These are phyloP conservation scores for Perizoma affinitatum DNA, from an alignment of 2,888 invertebrate genomes.

Conservation along the genomic window DNA sequence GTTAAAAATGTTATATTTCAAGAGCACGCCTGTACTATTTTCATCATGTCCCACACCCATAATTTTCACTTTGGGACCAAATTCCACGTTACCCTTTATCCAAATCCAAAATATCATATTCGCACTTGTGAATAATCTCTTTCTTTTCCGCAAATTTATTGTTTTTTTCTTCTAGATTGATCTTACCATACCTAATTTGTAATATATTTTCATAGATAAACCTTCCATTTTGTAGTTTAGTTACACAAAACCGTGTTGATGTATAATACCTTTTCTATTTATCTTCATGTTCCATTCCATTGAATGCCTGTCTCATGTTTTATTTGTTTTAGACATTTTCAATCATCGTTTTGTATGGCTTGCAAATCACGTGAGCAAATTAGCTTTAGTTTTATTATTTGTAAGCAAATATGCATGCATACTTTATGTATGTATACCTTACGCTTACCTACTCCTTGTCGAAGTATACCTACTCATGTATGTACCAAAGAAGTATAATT, in stretches of 20 bases:
- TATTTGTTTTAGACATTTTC: slow-evolving; percentile 39
- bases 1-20: slow-evolving; percentile 64
- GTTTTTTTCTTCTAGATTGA: slow-evolving; percentile 56
- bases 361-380: slow-evolving; percentile 36
- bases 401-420: slow-evolving; percentile 31
- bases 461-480: no score
- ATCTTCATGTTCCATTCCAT: slow-evolving; percentile 34
- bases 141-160: slow-evolving; percentile 63
- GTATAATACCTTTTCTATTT: slow-evolving; percentile 38
- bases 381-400: slow-evolving; percentile 25
- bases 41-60: slow-evolving; percentile 71
- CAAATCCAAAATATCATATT: slow-evolving; percentile 65
- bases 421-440: slow-evolving; percentile 13
- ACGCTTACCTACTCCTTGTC: no score
- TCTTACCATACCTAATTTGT: slow-evolving; percentile 34
- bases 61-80: slow-evolving; percentile 62
- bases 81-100: slow-evolving; percentile 59
- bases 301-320: slow-evolving; percentile 39
- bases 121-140: slow-evolving; percentile 83
- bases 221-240: slow-evolving; percentile 46
- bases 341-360: slow-evolving; percentile 37
- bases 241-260: slow-evolving; percentile 34
- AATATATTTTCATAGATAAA: slow-evolving; percentile 31
- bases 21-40: slow-evolving; percentile 74
- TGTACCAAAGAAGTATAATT: no score